Base-by-base conservation (phyloP, 2,113 vertebrate species). In the Gnathonemus longibarbis region DNA sequence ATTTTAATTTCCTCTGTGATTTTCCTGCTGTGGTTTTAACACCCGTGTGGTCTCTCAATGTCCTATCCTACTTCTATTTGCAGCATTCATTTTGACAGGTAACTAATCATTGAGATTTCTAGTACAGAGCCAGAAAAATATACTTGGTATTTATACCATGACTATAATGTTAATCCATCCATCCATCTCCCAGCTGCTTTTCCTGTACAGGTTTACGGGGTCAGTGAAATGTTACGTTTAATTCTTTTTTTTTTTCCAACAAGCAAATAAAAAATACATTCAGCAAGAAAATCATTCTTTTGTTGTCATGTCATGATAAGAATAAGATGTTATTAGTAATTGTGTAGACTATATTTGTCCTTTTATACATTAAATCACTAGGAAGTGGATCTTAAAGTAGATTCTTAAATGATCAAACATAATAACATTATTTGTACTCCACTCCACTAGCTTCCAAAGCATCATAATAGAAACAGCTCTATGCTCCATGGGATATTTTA, bases 1-100 rank as follows among this genome's bases (percentile, higher is more conserved):
- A 83, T 21, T 83, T 83, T 77, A 46, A 89, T 89, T 52, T 80
- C 48, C 88, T 49, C 66, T 49, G 66, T 77, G 48, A 50, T 49
- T 89, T 53, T 50, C 66, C 88, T 52, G 88, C 45, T 52, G 66
- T 83, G 46, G 88, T 24, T 53, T 35, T 52, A 39, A 89, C 70
- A 77, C 66, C 27, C 27, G 3, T 80, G 45, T 35, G 21, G 11
- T 87, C 48, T 17, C 50, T 52, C 48, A 56, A 13, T 50, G 46
- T 50, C 48, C 48, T 52, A 15, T n/a, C n/a, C 21, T 80, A 19
- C 58, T 31, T 50, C 58, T 80, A 88, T 70, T 88, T 70, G n/a
- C 56, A 45, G 88, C 21, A 66, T 10, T 88, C 13, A 70, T 45
- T 27, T 35, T 70, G 31, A n/a, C 27, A 88, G 74, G 35, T 80